Conservation (phyloP, 2,797 vertebrate genomes). For the Spizella passerina region DNA sequence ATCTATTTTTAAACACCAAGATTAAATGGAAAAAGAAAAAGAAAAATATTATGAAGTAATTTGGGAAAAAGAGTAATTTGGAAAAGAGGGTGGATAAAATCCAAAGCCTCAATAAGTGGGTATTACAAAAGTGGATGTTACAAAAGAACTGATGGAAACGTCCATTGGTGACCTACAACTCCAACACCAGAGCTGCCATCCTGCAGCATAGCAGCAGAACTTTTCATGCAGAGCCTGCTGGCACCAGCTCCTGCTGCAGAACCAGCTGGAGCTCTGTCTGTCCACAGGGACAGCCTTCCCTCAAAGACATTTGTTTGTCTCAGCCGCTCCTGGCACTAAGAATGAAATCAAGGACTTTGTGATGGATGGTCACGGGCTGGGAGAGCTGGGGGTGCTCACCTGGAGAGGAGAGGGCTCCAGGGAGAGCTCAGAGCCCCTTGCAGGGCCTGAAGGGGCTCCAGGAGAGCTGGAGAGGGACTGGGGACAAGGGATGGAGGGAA, state of each 20-base stretch:
- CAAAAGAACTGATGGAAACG: not conserved
- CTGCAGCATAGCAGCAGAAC: not conserved
- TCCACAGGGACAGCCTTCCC: not conserved
- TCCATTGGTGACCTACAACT: not conserved
- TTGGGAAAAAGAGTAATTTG: not conserved
- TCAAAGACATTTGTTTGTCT: not conserved
- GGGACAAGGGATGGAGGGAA: not conserved
- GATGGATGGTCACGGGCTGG: not conserved
- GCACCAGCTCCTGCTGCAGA: not conserved
- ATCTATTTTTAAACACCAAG: not conserved
- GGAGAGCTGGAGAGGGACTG: not conserved
- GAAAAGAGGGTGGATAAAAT: not conserved
- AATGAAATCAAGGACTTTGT: not conserved
- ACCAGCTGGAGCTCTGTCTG: not conserved
- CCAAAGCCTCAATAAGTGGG: not conserved
- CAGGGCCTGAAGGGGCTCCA: accelerated
- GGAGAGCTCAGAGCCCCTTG: accelerated
- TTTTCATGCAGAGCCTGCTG: accelerated
- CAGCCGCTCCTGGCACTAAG: not conserved
- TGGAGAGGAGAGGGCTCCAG: not conserved
- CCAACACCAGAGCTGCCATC: not conserved
- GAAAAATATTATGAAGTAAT: not conserved
- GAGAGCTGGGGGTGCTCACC: not conserved
- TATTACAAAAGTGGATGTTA: not conserved
- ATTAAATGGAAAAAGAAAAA: not conserved